Evolutionary conservation across 2,888 invertebrate species (phyloP).

Genomic region (Eupithecia exiguata): DNA sequence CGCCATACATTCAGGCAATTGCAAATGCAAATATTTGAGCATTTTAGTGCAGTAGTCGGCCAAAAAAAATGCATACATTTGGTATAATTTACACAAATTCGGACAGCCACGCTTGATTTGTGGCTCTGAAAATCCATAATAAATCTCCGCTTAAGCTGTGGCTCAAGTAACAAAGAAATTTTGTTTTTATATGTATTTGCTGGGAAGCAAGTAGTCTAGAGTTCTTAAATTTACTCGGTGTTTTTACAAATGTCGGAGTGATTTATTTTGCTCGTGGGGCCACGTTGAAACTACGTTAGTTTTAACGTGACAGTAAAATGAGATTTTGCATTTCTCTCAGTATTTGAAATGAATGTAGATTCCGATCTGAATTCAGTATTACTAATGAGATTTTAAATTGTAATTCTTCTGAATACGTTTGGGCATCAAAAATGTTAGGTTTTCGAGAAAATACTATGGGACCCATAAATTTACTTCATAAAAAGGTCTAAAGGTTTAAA

Average conservation of each 20-base stretch:
- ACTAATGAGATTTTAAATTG: conserved; percentile 6
- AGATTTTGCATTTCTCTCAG: conserved; percentile 2
- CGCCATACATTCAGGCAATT: conserved; percentile 32
- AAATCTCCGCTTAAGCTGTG: conserved; percentile 63
- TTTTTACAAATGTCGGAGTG: conserved; percentile 26
- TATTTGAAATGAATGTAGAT: conserved; percentile 8
- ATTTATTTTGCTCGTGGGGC: conserved; percentile 30
- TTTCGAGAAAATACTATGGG: background rate
- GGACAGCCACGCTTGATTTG: conserved; percentile 74
- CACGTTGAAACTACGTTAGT: conserved; percentile 11
- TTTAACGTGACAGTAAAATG: background rate
- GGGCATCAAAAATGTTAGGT: background rate
- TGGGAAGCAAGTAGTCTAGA: conserved; percentile 11
- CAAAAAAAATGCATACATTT: conserved; percentile 59
- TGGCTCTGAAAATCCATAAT: conserved; percentile 68
- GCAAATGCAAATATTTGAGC: conserved; percentile 45
- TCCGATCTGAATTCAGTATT: background rate
- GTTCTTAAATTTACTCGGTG: conserved; percentile 29
- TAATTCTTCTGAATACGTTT: background rate
- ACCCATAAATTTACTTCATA: background rate
- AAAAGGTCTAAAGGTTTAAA: too few species aligned
- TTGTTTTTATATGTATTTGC: conserved; percentile 29
- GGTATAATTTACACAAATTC: conserved; percentile 68
- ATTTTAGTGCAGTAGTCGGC: conserved; percentile 54
- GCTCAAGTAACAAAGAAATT: conserved; percentile 41